Percentiles rank a stretch among this genome's conserved stretches.
Conservation (phyloP, 2,113 vertebrate genomes). For the Ibidorhyncha struthersii region DNA sequence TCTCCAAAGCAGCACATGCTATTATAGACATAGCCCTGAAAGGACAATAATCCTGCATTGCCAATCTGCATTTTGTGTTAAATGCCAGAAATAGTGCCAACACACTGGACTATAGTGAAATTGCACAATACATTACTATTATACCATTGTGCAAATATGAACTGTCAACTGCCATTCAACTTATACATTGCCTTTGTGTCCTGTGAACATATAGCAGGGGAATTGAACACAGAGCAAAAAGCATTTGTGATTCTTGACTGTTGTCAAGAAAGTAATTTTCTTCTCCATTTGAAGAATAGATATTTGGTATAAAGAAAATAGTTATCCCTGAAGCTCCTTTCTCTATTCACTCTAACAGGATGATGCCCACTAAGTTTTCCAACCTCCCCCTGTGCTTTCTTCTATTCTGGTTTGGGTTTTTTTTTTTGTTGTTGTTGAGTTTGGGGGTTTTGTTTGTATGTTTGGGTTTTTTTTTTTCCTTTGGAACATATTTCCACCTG, state of each 20-base stretch:
- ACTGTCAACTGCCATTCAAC: neutral
- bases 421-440: neutral
- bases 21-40: neutral
- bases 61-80: neutral
- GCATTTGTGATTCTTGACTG: neutral
- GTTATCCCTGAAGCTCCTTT: neutral
- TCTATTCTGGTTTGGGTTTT: neutral
- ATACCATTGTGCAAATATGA: neutral
- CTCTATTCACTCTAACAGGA: neutral
- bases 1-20: neutral
- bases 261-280: neutral
- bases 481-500: neutral
- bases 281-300: neutral
- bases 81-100: neutral
- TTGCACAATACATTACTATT: neutral
- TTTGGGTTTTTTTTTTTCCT: neutral
- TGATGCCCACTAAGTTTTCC: neutral
- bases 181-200: neutral
- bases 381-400: neutral
- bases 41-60: neutral
- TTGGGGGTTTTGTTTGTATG: too few species aligned
- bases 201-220: neutral
- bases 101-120: neutral
- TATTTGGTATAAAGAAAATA: neutral
- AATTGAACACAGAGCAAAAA: neutral